Conservation (phyloP, 2,797 vertebrate genomes). For the Synanceia verrucosa region DNA sequence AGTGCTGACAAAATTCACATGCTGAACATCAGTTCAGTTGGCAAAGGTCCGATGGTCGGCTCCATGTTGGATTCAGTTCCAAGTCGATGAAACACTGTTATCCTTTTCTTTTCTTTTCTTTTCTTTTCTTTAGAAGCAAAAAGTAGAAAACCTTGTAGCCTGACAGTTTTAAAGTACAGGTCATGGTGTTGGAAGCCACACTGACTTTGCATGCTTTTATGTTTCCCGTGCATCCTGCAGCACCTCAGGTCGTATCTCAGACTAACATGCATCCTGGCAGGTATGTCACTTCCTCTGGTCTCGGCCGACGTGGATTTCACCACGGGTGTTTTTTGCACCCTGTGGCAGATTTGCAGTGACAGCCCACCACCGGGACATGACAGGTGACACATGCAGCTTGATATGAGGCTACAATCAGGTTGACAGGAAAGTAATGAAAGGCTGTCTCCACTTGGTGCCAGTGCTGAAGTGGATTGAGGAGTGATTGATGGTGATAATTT, state of each 20-base stretch:
- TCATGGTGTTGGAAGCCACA: neutral
- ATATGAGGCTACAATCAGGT: conserved; percentile 52
- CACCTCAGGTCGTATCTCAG: neutral
- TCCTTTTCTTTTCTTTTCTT: neutral
- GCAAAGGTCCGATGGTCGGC: neutral
- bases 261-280: conserved; percentile 11
- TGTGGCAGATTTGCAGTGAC: conserved; percentile 63
- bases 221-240: conserved; percentile 4
- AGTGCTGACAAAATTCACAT: conserved; percentile 3
- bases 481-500: conserved; percentile 67
- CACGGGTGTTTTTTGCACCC: conserved; percentile 46
- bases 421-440: conserved; percentile 76
- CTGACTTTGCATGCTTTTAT: neutral
- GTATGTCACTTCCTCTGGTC: conserved; percentile 35
- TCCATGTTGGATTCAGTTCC: neutral
- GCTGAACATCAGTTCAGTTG: conserved; percentile 14
- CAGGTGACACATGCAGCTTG: conserved; percentile 63
- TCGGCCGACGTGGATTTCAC: conserved; percentile 12
- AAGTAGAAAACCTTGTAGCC: neutral
- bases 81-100: neutral
- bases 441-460: conserved; percentile 24
- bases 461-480: conserved; percentile 18
- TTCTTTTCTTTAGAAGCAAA: neutral
- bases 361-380: conserved; percentile 54
- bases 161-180: neutral